Evolutionary conservation across 2,888 invertebrate genomes (phyloP).

Genomic region (Tribolium freemani): DNA sequence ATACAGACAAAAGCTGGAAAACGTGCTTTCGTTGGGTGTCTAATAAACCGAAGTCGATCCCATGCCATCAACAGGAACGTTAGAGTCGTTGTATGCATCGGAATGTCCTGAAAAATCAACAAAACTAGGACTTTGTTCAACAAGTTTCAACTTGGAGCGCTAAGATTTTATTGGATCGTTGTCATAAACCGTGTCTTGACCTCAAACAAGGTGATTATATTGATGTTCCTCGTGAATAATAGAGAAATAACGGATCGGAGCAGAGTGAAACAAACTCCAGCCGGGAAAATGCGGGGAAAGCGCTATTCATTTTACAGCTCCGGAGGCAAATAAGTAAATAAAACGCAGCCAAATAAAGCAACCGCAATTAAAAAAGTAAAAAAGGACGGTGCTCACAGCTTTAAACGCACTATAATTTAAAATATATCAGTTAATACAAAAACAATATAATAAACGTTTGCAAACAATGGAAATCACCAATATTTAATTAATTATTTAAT

Average conservation of each 20-base stretch:
- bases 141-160: neutral
- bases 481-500: no score
- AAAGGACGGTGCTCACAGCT: no score
- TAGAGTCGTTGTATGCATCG: conserved; percentile 79
- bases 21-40: conserved; percentile 76
- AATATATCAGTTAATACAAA: no score
- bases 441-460: no score
- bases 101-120: conserved; percentile 74
- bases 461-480: no score
- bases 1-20: conserved; percentile 78
- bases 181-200: neutral
- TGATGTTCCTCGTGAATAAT: neutral
- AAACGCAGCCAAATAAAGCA: no score
- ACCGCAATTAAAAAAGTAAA: no score
- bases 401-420: no score
- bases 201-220: neutral
- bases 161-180: neutral
- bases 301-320: neutral
- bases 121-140: neutral
- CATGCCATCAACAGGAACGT: conserved; percentile 78
- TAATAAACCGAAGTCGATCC: conserved; percentile 77
- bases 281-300: neutral
- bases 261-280: neutral
- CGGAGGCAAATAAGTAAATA: no score
- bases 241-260: neutral